phyloP scores from a whole-genome alignment of 2,797 vertebrate species.

The Microctenopoma lineatum region DNA sequence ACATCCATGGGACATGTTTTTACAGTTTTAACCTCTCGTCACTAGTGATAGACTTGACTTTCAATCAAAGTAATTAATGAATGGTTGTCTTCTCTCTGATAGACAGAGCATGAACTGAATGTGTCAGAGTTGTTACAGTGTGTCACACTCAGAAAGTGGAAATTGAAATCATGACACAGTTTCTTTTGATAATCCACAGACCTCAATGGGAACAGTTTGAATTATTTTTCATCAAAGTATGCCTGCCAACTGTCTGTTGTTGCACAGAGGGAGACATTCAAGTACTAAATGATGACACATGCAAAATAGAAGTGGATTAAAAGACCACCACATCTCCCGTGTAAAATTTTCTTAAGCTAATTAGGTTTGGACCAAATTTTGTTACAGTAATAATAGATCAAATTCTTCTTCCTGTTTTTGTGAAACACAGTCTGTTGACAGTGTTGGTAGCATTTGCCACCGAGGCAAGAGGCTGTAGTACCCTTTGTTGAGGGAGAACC shows the following conservation, averaged over 20 bases:
- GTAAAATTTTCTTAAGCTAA: neutral
- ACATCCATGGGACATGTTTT: conserved; percentile 4
- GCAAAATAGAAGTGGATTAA: neutral
- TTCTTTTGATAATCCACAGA: conserved; percentile 28
- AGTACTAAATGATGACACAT: neutral
- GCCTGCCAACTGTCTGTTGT: conserved; percentile 19
- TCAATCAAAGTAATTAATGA: conserved; percentile 19
- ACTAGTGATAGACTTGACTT: neutral
- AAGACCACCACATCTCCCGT: neutral
- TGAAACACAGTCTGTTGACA: too few relatives aligned
- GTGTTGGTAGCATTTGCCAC: neutral
- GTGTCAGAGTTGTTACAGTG: neutral
- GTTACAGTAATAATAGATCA: neutral
- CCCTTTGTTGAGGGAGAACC: neutral
- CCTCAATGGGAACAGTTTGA: conserved; percentile 27
- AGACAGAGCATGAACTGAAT: neutral
- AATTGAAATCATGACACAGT: conserved; percentile 28
- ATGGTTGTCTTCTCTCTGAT: conserved; percentile 14
- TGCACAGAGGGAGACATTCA: conserved; percentile 7
- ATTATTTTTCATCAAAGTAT: conserved; percentile 31
- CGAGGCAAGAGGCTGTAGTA: neutral
- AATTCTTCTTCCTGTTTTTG: too few relatives aligned
- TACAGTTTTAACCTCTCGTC: conserved; percentile 7
- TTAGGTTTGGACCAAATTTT: neutral
- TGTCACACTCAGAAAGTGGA: conserved; percentile 7